phyloP scores from a whole-genome alignment of 1,140 invertebrate species.

The Drosophila sulfurigaster region DNA sequence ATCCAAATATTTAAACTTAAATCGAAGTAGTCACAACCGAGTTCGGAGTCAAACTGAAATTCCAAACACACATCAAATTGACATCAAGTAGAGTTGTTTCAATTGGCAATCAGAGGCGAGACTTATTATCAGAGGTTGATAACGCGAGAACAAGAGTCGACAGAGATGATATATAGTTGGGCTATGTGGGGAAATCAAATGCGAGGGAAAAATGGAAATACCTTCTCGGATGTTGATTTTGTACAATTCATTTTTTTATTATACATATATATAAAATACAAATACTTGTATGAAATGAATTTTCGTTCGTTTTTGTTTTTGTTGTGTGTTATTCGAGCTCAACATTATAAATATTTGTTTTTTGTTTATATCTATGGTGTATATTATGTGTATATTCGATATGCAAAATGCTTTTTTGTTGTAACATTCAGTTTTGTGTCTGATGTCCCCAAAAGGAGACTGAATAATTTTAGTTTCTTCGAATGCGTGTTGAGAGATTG shows the following conservation, averaged over 20 bases:
- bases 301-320: slow-evolving; percentile 14
- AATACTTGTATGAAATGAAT: slow-evolving; percentile 16
- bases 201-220: background rate
- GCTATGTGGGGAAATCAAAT: background rate
- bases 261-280: slow-evolving; percentile 14
- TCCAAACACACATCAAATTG: slow-evolving; percentile 9
- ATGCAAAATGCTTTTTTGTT: slow-evolving; percentile 28
- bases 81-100: slow-evolving; percentile 20
- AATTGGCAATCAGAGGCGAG: slow-evolving; percentile 16
- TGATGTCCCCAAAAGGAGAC: too few relatives aligned
- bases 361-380: background rate
- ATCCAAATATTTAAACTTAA: background rate
- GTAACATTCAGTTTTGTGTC: background rate
- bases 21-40: slow-evolving; percentile 25
- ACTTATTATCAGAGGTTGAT: background rate
- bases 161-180: background rate
- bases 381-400: slow-evolving; percentile 15
- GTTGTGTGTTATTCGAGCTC: slow-evolving; percentile 13
- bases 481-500: too few relatives aligned
- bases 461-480: too few relatives aligned
- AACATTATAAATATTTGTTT: slow-evolving; percentile 3
- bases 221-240: background rate
- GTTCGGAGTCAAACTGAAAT: slow-evolving; percentile 43
- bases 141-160: background rate
- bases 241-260: slow-evolving; percentile 25